Evolutionary conservation across 2,113 vertebrate genomes (phyloP), one percentile per base, ranked within the genome.

Genomic region (Suricata suricatta): DNA sequence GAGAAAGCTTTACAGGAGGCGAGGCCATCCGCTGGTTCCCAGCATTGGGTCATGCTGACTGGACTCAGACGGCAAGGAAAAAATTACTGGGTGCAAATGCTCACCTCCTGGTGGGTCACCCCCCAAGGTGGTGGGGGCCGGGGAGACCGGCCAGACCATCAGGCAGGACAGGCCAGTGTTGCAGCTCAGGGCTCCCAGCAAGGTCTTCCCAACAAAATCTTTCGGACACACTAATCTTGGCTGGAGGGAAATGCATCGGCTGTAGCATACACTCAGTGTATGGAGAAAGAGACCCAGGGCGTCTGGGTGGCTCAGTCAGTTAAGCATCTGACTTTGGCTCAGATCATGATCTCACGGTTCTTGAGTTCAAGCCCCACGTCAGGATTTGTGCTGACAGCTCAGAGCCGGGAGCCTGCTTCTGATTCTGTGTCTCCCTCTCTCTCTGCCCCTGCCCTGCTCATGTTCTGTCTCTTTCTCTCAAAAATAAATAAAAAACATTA

Each of bases 21-120:
- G 6, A 38, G 60, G 8, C 0, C 17, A 88, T 27, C 33, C 12
- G 21, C 11, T 33, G 9, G 52, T 41, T 52, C 1, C 15, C 5
- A 38, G 25, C 25, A 2, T 15, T 4, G 0, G 7, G 10, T 74
- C 27, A 38, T 27, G 8, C 38, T 8, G 12, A 13, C 35, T 4
- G 15, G 86, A 76, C 29, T 82, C 71, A 52, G 38, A 52, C 21
- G n/a, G 3, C 17, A 41, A 33, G 17, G 17, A 33, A 68, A 13
- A 63, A 38, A 31, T 31, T 19, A 31, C 66, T 60, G 12, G 23
- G 21, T 90, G 17, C 68, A 54, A 84, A 44, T 52, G 38, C 23
- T 63, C 74, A 27, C 0, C 0, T 44, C 5, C 19, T 13, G 0
- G 0, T 50, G n/a, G 63, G 4, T 82, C 25, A 44, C 7, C 14